These are phyloP conservation scores for Dolichomitus sp. DNA, from an alignment of 2,888 invertebrate genomes.

Conservation along the genomic window DNA sequence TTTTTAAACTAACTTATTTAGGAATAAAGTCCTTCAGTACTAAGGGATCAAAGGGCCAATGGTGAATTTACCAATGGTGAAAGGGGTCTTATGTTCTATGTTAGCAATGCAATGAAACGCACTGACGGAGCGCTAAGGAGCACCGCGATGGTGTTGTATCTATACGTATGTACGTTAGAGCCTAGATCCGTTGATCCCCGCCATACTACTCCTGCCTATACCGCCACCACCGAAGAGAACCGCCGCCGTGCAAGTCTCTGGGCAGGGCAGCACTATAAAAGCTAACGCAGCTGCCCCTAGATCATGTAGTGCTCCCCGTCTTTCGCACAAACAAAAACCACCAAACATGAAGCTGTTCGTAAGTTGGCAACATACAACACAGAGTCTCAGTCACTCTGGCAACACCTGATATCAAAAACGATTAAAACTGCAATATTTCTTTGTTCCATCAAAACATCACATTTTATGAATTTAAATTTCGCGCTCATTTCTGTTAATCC, in stretches of 20 bases:
- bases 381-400: not conserved
- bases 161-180: constrained; percentile 35
- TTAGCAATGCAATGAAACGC: constrained; percentile 69
- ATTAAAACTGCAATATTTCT: not conserved
- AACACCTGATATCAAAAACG: not conserved
- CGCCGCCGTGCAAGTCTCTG: constrained; percentile 63
- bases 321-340: constrained; percentile 82
- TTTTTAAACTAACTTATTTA: constrained; percentile 10
- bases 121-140: constrained; percentile 45
- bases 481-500: too few relatives aligned
- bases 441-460: not conserved
- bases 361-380: constrained; percentile 74
- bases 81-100: constrained; percentile 80
- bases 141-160: constrained; percentile 44
- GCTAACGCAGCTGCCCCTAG: constrained; percentile 83
- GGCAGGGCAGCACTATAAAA: constrained; percentile 85
- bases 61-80: constrained; percentile 77
- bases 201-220: constrained; percentile 65
- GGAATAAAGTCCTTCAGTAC: constrained; percentile 22
- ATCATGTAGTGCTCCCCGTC: constrained; percentile 83
- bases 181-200: constrained; percentile 75
- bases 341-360: constrained; percentile 84
- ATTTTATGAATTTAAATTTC: too few relatives aligned
- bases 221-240: constrained; percentile 54
- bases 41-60: constrained; percentile 79